Percentiles rank a stretch among this genome's conserved stretches.
phyloP scores from a whole-genome alignment of 1,140 invertebrate species.

The Drosophila melanogaster region DNA sequence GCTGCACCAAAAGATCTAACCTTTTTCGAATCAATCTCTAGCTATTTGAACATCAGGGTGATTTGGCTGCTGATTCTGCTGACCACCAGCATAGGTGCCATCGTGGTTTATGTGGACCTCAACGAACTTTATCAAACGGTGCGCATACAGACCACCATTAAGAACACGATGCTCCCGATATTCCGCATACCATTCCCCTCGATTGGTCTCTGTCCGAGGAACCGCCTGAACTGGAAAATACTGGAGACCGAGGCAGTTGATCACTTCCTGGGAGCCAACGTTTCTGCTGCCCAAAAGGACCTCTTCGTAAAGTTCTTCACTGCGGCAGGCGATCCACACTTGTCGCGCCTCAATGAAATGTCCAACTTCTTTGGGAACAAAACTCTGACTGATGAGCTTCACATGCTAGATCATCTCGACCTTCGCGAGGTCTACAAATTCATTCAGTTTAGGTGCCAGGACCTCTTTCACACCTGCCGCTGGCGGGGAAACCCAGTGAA shows the following conservation, averaged over 20 bases:
- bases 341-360: slow-evolving; percentile 41
- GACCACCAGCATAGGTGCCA: slow-evolving; percentile 53
- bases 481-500: slow-evolving; percentile 56
- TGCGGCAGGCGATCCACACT: slow-evolving; percentile 38
- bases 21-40: not conserved
- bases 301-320: slow-evolving; percentile 64
- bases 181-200: slow-evolving; percentile 67
- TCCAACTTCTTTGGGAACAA: slow-evolving; percentile 44
- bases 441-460: slow-evolving; percentile 37
- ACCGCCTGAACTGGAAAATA: slow-evolving; percentile 54
- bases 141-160: slow-evolving; percentile 69
- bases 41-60: slow-evolving; percentile 26
- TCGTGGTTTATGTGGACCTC: slow-evolving; percentile 65
- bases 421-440: slow-evolving; percentile 45
- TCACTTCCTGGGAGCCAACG: slow-evolving; percentile 64
- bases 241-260: slow-evolving; percentile 42
- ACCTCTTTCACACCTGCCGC: slow-evolving; percentile 49
- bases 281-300: slow-evolving; percentile 11
- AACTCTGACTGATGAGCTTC: slow-evolving; percentile 18
- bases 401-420: slow-evolving; percentile 49
- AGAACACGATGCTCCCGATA: slow-evolving; percentile 62
- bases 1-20: not conserved
- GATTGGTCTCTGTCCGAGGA: slow-evolving; percentile 59
- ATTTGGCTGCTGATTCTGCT: slow-evolving; percentile 71
- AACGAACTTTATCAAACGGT: slow-evolving; percentile 51